Evolutionary conservation across 53 echinoderm and acorn worm species (phyloP).

Genomic region (Apostichopus leukothele): DNA sequence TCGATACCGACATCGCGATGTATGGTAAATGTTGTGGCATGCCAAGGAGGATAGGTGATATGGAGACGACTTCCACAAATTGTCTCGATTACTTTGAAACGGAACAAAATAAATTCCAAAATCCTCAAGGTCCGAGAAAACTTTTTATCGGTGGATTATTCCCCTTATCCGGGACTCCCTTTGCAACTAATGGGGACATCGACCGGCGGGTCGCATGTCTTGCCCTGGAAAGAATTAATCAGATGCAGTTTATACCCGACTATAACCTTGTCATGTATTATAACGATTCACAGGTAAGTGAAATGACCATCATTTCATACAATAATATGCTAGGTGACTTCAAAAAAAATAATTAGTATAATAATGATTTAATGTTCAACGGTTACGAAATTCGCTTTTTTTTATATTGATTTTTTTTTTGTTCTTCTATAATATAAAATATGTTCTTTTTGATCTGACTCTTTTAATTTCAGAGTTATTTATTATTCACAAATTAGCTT

Average conservation of each 20-base stretch:
- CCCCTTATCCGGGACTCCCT: slow-evolving; percentile 68
- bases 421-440: no score
- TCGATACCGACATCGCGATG: slow-evolving; percentile 45
- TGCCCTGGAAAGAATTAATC: slow-evolving; percentile 84
- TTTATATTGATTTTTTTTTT: no score
- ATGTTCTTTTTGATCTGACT: no score
- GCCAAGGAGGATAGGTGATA: background rate
- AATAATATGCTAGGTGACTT: background rate
- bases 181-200: slow-evolving; percentile 65
- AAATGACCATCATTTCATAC: background rate
- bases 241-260: slow-evolving; percentile 68
- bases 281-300: slow-evolving; percentile 91
- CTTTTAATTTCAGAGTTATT: no score
- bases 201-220: slow-evolving; percentile 85
- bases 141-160: slow-evolving; percentile 90
- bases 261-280: slow-evolving; percentile 86
- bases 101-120: slow-evolving; percentile 17
- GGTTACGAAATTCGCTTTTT: no score
- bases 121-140: slow-evolving; percentile 45
- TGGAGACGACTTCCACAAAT: slow-evolving; percentile 1
- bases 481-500: no score
- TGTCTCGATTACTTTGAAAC: slow-evolving; percentile 41
- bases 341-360: no score
- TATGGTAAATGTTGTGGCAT: slow-evolving; percentile 46
- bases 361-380: no score